A percentile compares a stretch with the other conserved stretches of the same genome.
Evolutionary conservation across 64 coral and sea anemone species (phyloP).

Genomic region (Porites lutea): DNA sequence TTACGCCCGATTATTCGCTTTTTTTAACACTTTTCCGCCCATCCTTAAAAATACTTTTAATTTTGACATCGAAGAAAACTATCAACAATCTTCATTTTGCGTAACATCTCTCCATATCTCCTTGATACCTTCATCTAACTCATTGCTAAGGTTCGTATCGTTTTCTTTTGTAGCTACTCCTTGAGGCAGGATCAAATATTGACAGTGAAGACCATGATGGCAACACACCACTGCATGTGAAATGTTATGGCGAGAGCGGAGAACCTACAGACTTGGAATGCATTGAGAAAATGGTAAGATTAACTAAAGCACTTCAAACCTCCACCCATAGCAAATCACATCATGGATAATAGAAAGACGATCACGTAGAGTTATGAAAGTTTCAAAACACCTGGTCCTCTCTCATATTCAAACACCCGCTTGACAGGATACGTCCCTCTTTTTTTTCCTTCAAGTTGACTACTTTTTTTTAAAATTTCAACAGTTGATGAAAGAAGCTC

Average conservation of each 20-base stretch:
- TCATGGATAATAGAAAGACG: background rate
- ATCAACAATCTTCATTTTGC: no score
- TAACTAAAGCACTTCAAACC: background rate
- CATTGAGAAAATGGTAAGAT: constrained; percentile 88
- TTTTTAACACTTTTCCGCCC: background rate
- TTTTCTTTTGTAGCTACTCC: constrained; percentile 38
- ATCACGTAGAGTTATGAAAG: no score
- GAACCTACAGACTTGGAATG: constrained; percentile 85
- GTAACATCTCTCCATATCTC: no score
- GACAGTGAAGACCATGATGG: constrained; percentile 89
- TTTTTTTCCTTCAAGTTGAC: background rate
- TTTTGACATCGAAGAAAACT: background rate
- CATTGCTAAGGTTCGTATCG: background rate
- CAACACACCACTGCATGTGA: constrained; percentile 90
- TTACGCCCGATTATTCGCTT: background rate
- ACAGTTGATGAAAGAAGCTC: constrained; percentile 65
- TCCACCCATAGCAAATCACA: no score
- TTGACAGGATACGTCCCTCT: no score
- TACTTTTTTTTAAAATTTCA: background rate
- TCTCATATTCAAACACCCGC: no score
- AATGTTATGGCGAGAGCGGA: constrained; percentile 90
- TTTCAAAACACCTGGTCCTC: no score
- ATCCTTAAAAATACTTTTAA: background rate
- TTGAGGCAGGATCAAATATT: constrained; percentile 86
- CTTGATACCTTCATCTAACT: background rate